Base-by-base conservation (phyloP, 2,888 invertebrate species). In the Serripes groenlandicus region DNA sequence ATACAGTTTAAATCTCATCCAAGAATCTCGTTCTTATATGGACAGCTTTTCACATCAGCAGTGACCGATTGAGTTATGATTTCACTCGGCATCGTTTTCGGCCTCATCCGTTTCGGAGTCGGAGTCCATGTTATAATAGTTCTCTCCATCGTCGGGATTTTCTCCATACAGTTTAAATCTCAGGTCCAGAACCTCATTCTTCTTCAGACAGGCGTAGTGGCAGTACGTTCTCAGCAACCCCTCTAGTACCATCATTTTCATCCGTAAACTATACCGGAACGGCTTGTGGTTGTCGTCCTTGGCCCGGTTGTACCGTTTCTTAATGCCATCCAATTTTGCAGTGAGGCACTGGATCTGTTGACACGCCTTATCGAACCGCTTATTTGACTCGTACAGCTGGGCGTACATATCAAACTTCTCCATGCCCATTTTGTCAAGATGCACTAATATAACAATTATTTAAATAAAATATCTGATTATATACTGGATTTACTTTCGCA, bases 211-310 rank as follows among this genome's bases (percentile, higher is more conserved):
- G 5, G 85, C 85, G 73, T 89, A 89, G 49, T 87, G 78, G 42
- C 80, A 86, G 62, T 87, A 89, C 2, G 82, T 56, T 30, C 79
- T 85, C 71, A 89, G 68, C n/a, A 89, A 58, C 7, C 89, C 89
- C 58, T 88, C 88, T 18, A 85, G 66, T 0, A 81, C 75, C n/a
- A 87, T 69, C 0, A 88, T 75, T 26, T 83, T 82, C 85, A 88
- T 84, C 35, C 89, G 86, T 49, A 89, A 71, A 18, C 73, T 77
- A 78, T 89, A 87, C 37, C 86, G 81, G 81, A 88, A 88, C 54
- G 70, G 62, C 49, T 78, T 82, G 30, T 69, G 62, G 52, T 81
- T 79, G 0, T 71, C 64, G 23, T 52, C 23, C 35, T 74, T 66
- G 15, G 87, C 88, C 28, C 34, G 69, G 1, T 49, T 28, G 81